Evolutionary conservation across 2,888 invertebrate species (phyloP).

Genomic region (Heteromurus nitidus): DNA sequence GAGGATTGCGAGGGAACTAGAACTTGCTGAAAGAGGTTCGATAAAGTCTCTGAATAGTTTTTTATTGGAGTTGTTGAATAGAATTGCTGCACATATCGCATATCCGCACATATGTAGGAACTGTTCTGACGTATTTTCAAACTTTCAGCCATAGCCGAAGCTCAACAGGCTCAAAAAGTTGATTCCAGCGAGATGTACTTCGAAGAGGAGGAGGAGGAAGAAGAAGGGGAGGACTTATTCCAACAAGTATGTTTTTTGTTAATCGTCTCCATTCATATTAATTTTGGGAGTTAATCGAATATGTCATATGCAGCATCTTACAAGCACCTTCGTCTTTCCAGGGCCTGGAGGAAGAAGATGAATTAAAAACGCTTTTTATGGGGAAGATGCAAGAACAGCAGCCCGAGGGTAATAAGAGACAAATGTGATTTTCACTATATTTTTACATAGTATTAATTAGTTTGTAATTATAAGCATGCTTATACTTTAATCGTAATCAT

Average conservation of each 20-base stretch:
- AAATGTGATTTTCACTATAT: no score
- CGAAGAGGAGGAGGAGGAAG: conserved; percentile 32
- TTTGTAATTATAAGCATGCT: no score
- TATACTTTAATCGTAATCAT: no score
- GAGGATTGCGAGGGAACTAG: background rate
- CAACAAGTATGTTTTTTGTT: background rate
- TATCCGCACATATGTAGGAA: no score
- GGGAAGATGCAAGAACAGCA: conserved; percentile 39
- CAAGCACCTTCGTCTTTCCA: no score
- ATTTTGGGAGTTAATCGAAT: no score
- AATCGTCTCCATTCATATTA: background rate
- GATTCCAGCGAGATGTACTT: conserved; percentile 30
- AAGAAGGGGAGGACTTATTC: background rate
- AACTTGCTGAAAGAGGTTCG: conserved; percentile 8
- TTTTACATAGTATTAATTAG: no score
- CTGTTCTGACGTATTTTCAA: no score
- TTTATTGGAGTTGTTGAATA: background rate
- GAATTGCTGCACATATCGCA: background rate
- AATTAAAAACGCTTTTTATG: conserved; percentile 66
- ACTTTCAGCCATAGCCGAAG: background rate
- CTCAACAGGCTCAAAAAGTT: background rate
- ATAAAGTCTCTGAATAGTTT: no score
- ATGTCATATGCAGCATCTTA: background rate
- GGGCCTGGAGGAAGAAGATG: conserved; percentile 67
- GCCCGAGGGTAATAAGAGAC: conserved; percentile 49